These are phyloP conservation scores for Chloroclysta siterata DNA, from an alignment of 2,888 invertebrate species.

Conservation along the genomic window DNA sequence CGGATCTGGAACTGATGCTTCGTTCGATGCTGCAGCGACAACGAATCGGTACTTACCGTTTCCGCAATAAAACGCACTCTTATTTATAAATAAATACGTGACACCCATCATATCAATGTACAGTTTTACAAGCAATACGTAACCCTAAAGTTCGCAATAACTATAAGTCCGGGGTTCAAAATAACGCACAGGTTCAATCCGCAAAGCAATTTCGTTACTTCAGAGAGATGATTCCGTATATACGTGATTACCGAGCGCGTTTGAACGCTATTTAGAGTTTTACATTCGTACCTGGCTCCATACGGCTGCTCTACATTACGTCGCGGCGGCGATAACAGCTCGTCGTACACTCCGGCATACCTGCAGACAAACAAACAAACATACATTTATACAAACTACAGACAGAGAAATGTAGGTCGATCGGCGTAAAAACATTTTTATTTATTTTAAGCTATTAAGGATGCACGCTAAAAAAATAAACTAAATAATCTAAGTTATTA, in stretches of 20 bases:
- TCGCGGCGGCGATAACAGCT: constrained; percentile 80
- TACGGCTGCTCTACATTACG: constrained; percentile 80
- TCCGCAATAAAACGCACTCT: constrained; percentile 26
- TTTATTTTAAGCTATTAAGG: too few relatives aligned
- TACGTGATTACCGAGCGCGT: constrained; percentile 57
- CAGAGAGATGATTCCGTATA: constrained; percentile 55
- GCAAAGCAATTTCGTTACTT: constrained; percentile 66
- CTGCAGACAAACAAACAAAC: constrained; percentile 52
- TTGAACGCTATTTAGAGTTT: constrained; percentile 75
- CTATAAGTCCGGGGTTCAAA: constrained; percentile 24
- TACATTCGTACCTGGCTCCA: constrained; percentile 83
- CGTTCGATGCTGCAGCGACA: constrained; percentile 16
- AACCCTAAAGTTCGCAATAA: constrained; percentile 24
- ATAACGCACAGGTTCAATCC: constrained; percentile 65
- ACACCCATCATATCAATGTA: constrained; percentile 1
- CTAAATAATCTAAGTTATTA: too few relatives aligned
- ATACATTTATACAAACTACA: neutral
- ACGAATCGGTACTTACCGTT: constrained; percentile 32
- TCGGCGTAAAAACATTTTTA: too few relatives aligned
- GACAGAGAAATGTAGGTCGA: too few relatives aligned
- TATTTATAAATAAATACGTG: constrained; percentile 7
- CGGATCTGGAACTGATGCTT: constrained; percentile 22
- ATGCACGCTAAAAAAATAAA: too few relatives aligned
- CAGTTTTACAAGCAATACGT: constrained; percentile 9
- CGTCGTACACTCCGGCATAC: constrained; percentile 78